phyloP scores from a whole-genome alignment of 1,140 invertebrate species.

The Scaptomyza pallida region DNA sequence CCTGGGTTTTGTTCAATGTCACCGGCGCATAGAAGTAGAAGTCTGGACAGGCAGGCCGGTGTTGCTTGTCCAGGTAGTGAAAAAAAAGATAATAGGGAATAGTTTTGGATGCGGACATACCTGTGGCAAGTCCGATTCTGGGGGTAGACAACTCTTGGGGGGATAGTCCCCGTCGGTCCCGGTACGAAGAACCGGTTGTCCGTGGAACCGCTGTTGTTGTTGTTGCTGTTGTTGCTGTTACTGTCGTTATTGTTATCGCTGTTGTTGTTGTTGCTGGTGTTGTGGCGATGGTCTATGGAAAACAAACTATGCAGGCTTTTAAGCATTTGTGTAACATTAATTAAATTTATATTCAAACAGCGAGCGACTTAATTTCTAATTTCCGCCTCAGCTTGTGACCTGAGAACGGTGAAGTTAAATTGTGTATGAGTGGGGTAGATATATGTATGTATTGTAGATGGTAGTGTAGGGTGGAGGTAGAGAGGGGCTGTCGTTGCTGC shows the following conservation, averaged over 20 bases:
- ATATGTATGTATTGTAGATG: slow-evolving; percentile 2
- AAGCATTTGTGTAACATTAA: slow-evolving; percentile 82
- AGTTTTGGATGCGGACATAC: no score
- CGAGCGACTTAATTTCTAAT: slow-evolving; percentile 83
- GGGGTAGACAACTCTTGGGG: no score
- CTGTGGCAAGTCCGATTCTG: no score
- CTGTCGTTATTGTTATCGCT: slow-evolving; percentile 4
- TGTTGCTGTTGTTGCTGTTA: slow-evolving; percentile 21
- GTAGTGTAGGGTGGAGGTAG: not conserved
- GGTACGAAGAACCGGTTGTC: no score
- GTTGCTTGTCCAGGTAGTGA: no score
- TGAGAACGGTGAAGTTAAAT: slow-evolving; percentile 26
- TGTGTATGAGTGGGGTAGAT: slow-evolving; percentile 23
- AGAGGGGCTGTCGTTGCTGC: slow-evolving; percentile 1
- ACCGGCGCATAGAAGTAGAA: no score
- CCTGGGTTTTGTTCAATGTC: no score
- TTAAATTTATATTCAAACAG: slow-evolving; percentile 83
- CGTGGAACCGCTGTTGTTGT: no score
- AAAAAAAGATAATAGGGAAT: no score
- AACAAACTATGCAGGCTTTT: slow-evolving; percentile 78
- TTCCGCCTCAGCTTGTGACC: slow-evolving; percentile 65
- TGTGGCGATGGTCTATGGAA: slow-evolving; percentile 64
- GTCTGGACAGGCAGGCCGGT: no score
- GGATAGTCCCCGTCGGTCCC: no score
- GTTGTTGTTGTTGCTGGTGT: slow-evolving; percentile 38